Percentiles rank a stretch among this genome's conserved stretches.
These are phyloP conservation scores for Blastomussa wellsi DNA, from an alignment of 92 coral and sea anemone species.

Conservation along the genomic window DNA sequence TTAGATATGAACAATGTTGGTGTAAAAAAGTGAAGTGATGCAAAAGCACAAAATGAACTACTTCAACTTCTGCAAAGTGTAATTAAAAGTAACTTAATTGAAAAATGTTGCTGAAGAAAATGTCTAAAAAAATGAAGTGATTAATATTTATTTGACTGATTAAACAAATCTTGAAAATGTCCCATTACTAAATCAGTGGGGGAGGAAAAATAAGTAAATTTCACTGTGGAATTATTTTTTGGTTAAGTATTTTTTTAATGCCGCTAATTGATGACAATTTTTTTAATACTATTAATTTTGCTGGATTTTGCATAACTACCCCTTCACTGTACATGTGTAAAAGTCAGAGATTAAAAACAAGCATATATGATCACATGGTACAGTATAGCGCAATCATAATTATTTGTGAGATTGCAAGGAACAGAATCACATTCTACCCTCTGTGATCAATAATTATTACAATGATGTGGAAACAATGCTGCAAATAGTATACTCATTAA, in stretches of 20 bases:
- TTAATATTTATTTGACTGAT: slow-evolving; percentile 16
- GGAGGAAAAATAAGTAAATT: background rate
- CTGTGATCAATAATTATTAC: no score
- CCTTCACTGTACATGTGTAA: background rate
- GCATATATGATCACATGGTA: no score
- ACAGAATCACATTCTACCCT: no score
- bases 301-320: background rate
- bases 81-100: background rate
- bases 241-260: background rate
- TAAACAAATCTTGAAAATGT: background rate
- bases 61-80: background rate
- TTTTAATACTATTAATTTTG: background rate
- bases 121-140: slow-evolving; percentile 1
- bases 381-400: no score
- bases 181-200: background rate
- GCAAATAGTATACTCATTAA: no score
- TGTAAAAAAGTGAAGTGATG: background rate
- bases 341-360: no score
- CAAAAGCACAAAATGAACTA: background rate
- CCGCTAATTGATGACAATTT: background rate
- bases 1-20: background rate
- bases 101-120: background rate
- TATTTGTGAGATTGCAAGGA: no score
- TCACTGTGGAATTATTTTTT: background rate
- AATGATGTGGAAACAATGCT: no score